phyloP scores from a whole-genome alignment of 2,797 vertebrate species.

The Sandelia bainsii region DNA sequence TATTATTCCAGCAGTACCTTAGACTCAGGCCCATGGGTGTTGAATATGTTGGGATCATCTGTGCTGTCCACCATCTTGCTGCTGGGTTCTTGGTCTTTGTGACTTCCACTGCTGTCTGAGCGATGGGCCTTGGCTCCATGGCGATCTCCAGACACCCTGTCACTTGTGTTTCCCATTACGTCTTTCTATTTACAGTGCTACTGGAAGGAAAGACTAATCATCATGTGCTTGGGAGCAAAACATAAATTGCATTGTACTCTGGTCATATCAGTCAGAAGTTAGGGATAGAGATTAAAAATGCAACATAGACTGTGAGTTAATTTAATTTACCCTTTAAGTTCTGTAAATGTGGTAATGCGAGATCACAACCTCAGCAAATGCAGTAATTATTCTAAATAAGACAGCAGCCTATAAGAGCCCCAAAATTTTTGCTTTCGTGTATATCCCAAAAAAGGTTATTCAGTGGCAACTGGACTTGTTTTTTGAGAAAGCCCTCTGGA shows the following conservation, averaged over 20 bases:
- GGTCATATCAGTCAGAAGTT: background rate
- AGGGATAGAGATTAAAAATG: background rate
- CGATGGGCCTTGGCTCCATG: constrained; percentile 92
- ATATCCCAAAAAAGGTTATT: too few relatives aligned
- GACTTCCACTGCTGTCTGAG: constrained; percentile 85
- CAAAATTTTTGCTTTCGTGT: background rate
- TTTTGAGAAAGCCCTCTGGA: too few relatives aligned
- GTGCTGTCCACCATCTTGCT: constrained; percentile 97
- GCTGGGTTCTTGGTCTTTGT: constrained; percentile 90
- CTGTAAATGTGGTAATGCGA: background rate
- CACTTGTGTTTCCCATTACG: constrained; percentile 95
- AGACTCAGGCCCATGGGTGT: constrained; percentile 87
- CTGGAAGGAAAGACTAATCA: constrained; percentile 10
- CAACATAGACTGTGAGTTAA: background rate
- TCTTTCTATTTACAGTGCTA: constrained; percentile 17
- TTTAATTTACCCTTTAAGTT: background rate
- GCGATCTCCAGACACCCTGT: constrained; percentile 90
- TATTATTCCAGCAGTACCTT: constrained; percentile 82
- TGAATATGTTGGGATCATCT: constrained; percentile 95
- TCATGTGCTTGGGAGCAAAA: background rate
- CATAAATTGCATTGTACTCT: background rate
- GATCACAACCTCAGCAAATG: background rate
- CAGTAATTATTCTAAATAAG: background rate
- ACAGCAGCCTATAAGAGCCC: too few relatives aligned
- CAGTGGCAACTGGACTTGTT: too few relatives aligned